These are phyloP conservation scores for Cybosia mesomella DNA, from an alignment of 2,888 invertebrate genomes.

Conservation along the genomic window DNA sequence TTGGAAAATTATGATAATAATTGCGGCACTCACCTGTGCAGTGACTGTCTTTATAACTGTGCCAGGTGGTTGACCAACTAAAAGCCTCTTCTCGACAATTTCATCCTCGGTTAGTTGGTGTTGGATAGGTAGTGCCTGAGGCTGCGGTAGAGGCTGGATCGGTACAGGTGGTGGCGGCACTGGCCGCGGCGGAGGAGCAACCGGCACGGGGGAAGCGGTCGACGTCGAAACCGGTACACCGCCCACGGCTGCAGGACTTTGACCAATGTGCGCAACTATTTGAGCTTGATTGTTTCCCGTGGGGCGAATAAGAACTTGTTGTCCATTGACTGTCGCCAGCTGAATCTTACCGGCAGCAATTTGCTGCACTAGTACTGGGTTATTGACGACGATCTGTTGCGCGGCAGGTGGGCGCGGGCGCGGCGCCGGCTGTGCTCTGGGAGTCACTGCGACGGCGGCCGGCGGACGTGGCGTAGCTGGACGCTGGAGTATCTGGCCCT, in stretches of 20 bases:
- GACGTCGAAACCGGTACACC: constrained; percentile 53
- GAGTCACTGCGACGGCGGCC: constrained; percentile 65
- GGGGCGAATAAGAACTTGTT: constrained; percentile 93
- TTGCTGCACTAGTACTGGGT: constrained; percentile 92
- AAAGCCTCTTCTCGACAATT: constrained; percentile 90
- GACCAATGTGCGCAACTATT: constrained; percentile 91
- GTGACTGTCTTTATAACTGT: constrained; percentile 95
- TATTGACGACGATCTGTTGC: constrained; percentile 92
- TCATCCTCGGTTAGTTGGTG: constrained; percentile 80
- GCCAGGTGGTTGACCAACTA: constrained; percentile 94
- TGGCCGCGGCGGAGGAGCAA: constrained; percentile 23
- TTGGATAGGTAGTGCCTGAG: constrained; percentile 42
- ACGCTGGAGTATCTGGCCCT: constrained; percentile 63
- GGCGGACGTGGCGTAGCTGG: constrained; percentile 63
- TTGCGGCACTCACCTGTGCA: constrained; percentile 86
- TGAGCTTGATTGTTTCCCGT: constrained; percentile 93
- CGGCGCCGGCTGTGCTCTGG: constrained; percentile 61
- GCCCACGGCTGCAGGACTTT: constrained; percentile 73
- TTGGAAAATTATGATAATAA: background rate
- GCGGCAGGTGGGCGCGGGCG: constrained; percentile 69
- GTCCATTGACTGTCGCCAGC: constrained; percentile 94
- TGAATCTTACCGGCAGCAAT: constrained; percentile 94
- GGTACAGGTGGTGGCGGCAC: constrained; percentile 52
- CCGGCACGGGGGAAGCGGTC: constrained; percentile 48
- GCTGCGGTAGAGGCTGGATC: constrained; percentile 43